Percentiles rank a stretch among this genome's conserved stretches.
These are phyloP conservation scores for Schizaphis graminum DNA, from an alignment of 2,888 invertebrate species.

Conservation along the genomic window DNA sequence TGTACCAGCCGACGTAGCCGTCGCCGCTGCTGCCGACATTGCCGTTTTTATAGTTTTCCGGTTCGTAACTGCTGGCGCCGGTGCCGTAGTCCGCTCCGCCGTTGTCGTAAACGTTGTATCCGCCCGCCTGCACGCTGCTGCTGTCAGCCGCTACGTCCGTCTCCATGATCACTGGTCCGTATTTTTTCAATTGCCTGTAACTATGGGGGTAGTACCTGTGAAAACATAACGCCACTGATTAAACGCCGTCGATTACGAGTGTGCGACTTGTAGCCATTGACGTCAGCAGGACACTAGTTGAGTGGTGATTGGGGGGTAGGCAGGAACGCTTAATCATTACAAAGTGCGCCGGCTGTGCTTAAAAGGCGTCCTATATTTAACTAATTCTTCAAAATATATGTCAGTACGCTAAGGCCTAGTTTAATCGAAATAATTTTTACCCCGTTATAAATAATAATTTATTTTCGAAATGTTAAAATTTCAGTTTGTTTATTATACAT, in stretches of 20 bases:
- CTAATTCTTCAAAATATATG: not conserved
- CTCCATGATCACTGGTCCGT: conserved; percentile 30
- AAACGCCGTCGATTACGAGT: not conserved
- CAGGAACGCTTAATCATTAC: not conserved
- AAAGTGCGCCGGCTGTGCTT: not conserved
- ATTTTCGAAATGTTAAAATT: not conserved
- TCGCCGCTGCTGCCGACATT: no score
- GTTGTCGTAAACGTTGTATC: not conserved
- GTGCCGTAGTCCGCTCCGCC: not conserved
- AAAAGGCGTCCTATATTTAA: not conserved
- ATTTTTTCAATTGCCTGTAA: conserved; percentile 25
- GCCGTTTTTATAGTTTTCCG: not conserved
- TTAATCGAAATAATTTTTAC: not conserved
- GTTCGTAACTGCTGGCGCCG: not conserved
- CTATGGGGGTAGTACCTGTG: not conserved
- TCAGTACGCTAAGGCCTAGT: not conserved
- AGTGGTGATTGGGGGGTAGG: not conserved
- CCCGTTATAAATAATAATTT: not conserved
- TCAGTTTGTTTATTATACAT: not conserved
- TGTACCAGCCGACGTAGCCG: not conserved
- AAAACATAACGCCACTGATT: not conserved
- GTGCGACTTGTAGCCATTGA: not conserved
- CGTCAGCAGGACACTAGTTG: not conserved
- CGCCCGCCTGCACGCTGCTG: not conserved
- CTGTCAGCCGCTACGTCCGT: conserved; percentile 15